A percentile compares a stretch with the other conserved stretches of the same genome.
Evolutionary conservation across 2,888 invertebrate species (phyloP).

Genomic region (Eilema griseolum): DNA sequence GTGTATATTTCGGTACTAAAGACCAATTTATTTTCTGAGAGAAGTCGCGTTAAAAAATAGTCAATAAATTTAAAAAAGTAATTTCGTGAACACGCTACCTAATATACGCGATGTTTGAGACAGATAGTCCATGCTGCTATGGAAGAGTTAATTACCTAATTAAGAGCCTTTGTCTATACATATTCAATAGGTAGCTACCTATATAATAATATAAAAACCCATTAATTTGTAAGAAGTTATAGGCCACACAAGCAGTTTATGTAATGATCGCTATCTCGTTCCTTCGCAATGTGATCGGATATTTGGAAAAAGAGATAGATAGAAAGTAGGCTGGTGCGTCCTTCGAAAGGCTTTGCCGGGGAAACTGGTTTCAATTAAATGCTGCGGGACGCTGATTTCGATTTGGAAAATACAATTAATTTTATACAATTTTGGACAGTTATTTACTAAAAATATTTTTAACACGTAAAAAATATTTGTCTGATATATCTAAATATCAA

Average conservation of each 20-base stretch:
- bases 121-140: slow-evolving; percentile 42
- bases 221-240: slow-evolving; percentile 67
- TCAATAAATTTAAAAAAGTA: slow-evolving; percentile 34
- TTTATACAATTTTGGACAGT: slow-evolving; percentile 13
- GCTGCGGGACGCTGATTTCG: slow-evolving; percentile 75
- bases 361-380: slow-evolving; percentile 80
- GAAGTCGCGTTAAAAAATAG: slow-evolving; percentile 32
- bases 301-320: slow-evolving; percentile 71
- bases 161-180: slow-evolving; percentile 60
- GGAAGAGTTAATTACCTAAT: slow-evolving; percentile 63
- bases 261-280: slow-evolving; percentile 63
- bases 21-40: slow-evolving; percentile 38
- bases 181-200: slow-evolving; percentile 58
- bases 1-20: slow-evolving; percentile 33
- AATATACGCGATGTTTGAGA: slow-evolving; percentile 44
- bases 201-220: slow-evolving; percentile 59
- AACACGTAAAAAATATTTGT: not conserved
- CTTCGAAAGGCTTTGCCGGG: slow-evolving; percentile 78
- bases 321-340: slow-evolving; percentile 74
- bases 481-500: not conserved
- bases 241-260: slow-evolving; percentile 62
- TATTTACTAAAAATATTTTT: slow-evolving; percentile 8
- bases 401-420: slow-evolving; percentile 41
- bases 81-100: slow-evolving; percentile 22
- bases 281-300: slow-evolving; percentile 47